Conservation (phyloP, 1,140 invertebrate species). For the Agrypnia vestita region DNA sequence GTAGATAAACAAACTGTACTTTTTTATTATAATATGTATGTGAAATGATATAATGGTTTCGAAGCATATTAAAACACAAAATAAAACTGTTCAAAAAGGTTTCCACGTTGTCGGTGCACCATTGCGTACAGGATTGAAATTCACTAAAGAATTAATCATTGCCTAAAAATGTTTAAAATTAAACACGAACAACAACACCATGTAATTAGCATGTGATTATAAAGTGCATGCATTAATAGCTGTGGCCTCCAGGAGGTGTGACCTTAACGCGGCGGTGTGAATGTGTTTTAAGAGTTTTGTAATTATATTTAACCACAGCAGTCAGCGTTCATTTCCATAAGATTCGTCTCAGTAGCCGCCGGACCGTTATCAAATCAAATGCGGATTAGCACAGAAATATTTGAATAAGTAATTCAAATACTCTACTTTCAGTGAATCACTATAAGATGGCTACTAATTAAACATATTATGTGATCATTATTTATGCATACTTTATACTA, state of each 20-base stretch:
- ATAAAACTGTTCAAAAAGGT: too few species aligned
- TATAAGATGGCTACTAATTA: too few species aligned
- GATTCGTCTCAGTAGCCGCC: neutral
- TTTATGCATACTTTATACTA: too few species aligned
- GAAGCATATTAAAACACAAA: too few species aligned
- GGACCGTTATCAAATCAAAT: conserved; percentile 36
- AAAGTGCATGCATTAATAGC: conserved; percentile 10
- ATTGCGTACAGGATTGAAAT: too few species aligned
- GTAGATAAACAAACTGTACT: too few species aligned
- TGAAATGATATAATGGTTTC: too few species aligned
- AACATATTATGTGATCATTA: too few species aligned
- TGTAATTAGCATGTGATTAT: conserved; percentile 18
- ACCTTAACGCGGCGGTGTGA: conserved; percentile 6
- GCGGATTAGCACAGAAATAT: neutral
- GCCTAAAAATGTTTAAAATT: neutral
- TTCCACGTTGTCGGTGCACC: too few species aligned
- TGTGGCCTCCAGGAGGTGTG: conserved; percentile 6
- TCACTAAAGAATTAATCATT: neutral
- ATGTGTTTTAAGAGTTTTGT: neutral
- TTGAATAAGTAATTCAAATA: too few species aligned
- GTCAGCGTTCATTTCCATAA: conserved; percentile 2
- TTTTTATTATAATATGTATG: too few species aligned
- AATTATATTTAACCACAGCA: neutral
- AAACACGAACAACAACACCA: neutral
- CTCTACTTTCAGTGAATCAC: too few species aligned